phyloP scores from a whole-genome alignment of 1,140 invertebrate genomes.

The Achatina immaculata region DNA sequence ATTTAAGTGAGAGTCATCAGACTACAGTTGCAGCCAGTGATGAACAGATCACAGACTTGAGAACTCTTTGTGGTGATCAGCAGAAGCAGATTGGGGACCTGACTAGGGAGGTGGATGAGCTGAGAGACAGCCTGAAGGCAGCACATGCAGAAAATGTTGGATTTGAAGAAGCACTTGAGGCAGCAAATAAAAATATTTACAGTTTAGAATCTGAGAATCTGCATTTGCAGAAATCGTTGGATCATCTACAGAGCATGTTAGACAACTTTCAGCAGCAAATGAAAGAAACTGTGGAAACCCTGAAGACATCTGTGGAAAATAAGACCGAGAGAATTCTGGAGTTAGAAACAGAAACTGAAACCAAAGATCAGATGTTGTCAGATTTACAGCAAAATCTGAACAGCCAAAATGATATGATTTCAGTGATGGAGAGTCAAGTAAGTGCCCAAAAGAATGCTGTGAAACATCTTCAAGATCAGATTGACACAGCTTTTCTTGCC shows the following conservation, averaged over 20 bases:
- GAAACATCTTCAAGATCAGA: neutral
- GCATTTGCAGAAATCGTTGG: slow-evolving; percentile 18
- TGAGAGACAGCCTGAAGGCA: neutral
- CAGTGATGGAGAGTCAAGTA: slow-evolving; percentile 23
- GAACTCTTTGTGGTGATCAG: neutral
- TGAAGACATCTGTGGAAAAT: slow-evolving; percentile 31
- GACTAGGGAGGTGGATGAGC: neutral
- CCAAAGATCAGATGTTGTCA: slow-evolving; percentile 15
- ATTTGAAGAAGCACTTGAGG: slow-evolving; percentile 29
- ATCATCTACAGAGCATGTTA: slow-evolving; percentile 34
- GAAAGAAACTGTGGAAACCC: slow-evolving; percentile 34
- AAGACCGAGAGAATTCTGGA: slow-evolving; percentile 40
- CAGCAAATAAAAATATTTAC: slow-evolving; percentile 29
- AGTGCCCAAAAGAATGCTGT: neutral
- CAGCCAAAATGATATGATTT: neutral
- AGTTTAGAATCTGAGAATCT: slow-evolving; percentile 7
- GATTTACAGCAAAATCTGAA: slow-evolving; percentile 10
- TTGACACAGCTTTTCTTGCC: neutral
- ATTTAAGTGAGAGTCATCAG: slow-evolving; percentile 20
- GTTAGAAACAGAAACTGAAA: slow-evolving; percentile 27
- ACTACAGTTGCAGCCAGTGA: neutral
- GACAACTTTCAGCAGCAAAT: slow-evolving; percentile 32
- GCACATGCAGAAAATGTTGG: slow-evolving; percentile 20
- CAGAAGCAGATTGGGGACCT: slow-evolving; percentile 3
- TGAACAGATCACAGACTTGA: slow-evolving; percentile 7